Evolutionary conservation across 2,113 vertebrate species (phyloP).

Genomic region (Pluvianellus socialis): DNA sequence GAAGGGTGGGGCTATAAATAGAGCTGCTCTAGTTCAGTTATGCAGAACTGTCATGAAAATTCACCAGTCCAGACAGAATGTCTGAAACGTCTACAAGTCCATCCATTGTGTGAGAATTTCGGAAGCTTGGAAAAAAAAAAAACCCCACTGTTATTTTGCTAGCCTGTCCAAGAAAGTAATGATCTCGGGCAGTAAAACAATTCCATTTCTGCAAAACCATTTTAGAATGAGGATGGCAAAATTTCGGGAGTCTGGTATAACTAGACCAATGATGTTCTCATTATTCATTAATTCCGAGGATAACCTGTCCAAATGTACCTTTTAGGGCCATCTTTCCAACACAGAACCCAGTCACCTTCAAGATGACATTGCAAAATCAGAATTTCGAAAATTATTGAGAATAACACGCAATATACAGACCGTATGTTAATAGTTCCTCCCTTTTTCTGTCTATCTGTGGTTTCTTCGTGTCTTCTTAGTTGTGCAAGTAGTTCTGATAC

Average conservation of each 20-base stretch:
- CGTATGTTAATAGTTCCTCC: conserved; percentile 67
- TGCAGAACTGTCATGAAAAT: conserved; percentile 45
- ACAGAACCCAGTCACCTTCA: neutral
- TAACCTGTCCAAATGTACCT: neutral
- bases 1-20: conserved; percentile 59
- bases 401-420: conserved; percentile 64
- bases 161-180: conserved; percentile 16
- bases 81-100: conserved; percentile 42
- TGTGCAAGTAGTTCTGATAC: conserved; percentile 87
- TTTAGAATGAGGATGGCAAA: neutral
- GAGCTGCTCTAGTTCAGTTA: conserved; percentile 15
- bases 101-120: conserved; percentile 7
- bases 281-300: neutral
- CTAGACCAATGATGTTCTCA: neutral
- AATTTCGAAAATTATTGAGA: neutral
- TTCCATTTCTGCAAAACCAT: conserved; percentile 12
- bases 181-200: neutral
- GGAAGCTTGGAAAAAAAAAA: neutral
- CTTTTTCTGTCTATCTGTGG: conserved; percentile 74
- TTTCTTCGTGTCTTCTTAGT: conserved; percentile 80
- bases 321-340: neutral
- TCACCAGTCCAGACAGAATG: conserved; percentile 44
- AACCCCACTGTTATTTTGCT: neutral
- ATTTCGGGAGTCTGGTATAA: neutral
- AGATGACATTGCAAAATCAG: neutral